Conservation (phyloP, 2,888 invertebrate species). For the Caradrina kadenii region DNA sequence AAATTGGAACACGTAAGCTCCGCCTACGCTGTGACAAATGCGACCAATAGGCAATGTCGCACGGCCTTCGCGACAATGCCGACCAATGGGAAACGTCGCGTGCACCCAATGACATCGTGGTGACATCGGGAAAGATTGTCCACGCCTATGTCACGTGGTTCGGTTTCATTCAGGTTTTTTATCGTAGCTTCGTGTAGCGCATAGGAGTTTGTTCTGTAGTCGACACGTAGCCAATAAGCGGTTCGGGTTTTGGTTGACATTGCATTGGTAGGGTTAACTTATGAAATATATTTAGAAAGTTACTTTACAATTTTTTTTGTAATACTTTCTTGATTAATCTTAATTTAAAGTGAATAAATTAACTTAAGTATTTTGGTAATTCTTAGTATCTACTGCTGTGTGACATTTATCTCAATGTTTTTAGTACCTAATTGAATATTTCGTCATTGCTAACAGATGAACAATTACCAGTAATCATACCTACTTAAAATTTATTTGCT, state of each 20-base stretch:
- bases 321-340: too few species aligned
- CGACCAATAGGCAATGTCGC: slow-evolving; percentile 87
- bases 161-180: slow-evolving; percentile 57
- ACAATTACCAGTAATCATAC: too few species aligned
- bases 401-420: too few species aligned
- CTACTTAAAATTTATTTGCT: too few species aligned
- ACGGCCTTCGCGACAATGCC: slow-evolving; percentile 83
- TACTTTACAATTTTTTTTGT: too few species aligned
- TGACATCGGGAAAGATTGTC: slow-evolving; percentile 82
- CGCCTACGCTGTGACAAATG: slow-evolving; percentile 84
- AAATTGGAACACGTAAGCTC: slow-evolving; percentile 76
- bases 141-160: slow-evolving; percentile 83
- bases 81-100: slow-evolving; percentile 82
- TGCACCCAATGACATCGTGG: slow-evolving; percentile 87
- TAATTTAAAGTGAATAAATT: too few species aligned
- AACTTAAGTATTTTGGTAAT: too few species aligned
- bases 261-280: slow-evolving; percentile 1
- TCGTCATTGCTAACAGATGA: too few species aligned
- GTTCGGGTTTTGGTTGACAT: not conserved
- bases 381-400: too few species aligned
- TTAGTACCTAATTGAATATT: too few species aligned
- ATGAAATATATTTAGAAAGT: too few species aligned
- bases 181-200: slow-evolving; percentile 7
- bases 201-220: not conserved
- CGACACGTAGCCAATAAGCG: not conserved